Conservation (phyloP, 1,140 invertebrate genomes). For the Bombus soroeensis region DNA sequence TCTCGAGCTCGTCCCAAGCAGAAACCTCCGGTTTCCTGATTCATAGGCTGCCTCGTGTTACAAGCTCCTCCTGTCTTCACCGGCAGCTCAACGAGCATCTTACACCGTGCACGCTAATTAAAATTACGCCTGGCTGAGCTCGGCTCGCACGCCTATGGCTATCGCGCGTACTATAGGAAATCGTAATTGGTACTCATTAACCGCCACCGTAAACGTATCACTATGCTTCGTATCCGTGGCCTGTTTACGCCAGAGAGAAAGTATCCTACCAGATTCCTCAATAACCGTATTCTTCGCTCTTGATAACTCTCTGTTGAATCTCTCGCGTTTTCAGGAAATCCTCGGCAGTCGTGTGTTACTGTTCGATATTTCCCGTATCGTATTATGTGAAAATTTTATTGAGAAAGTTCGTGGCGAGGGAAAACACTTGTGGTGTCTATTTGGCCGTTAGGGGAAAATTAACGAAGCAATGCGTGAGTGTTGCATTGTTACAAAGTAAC, state of each 20-base stretch:
- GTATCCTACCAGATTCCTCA: neutral
- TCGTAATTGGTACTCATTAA: slow-evolving; percentile 41
- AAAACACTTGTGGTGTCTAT: too few relatives aligned
- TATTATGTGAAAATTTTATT: too few relatives aligned
- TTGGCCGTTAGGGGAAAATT: too few relatives aligned
- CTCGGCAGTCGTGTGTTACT: rapidly evolving
- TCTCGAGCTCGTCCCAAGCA: slow-evolving; percentile 27
- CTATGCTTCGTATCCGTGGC: slow-evolving; percentile 12
- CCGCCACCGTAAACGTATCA: slow-evolving; percentile 17
- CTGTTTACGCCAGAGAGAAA: slow-evolving; percentile 4
- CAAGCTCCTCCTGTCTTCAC: neutral
- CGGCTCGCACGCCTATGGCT: slow-evolving; percentile 7
- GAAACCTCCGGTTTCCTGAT: slow-evolving; percentile 54
- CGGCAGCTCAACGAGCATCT: neutral
- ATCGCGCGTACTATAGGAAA: slow-evolving; percentile 35
- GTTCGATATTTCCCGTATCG: too few relatives aligned
- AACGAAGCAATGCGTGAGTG: too few relatives aligned
- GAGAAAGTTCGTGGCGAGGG: too few relatives aligned
- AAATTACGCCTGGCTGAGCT: slow-evolving; percentile 44
- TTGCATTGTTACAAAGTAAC: too few relatives aligned
- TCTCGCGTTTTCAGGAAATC: too few relatives aligned
- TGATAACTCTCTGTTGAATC: neutral
- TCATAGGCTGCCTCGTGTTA: slow-evolving; percentile 54
- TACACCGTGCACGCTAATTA: slow-evolving; percentile 26
- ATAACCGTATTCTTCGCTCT: neutral